These are phyloP conservation scores for Limenitis camilla DNA, from an alignment of 2,888 invertebrate species.

Conservation along the genomic window DNA sequence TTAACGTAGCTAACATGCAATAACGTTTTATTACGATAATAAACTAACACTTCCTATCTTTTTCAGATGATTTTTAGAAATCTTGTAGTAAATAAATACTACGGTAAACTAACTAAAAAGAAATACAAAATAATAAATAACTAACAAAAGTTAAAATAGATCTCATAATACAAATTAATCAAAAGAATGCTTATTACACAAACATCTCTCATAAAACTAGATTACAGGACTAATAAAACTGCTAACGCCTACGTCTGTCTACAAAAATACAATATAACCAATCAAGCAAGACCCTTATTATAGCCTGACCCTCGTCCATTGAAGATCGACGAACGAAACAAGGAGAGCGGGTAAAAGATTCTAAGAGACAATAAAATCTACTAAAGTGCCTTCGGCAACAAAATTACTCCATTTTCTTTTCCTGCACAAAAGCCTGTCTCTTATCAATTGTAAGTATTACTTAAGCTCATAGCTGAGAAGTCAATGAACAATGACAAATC, in stretches of 20 bases:
- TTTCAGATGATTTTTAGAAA: too few species aligned
- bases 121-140: too few species aligned
- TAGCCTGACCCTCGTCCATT: slow-evolving; percentile 38
- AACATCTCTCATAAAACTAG: slow-evolving; percentile 58
- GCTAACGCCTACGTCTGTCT: slow-evolving; percentile 38
- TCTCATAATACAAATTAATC: neutral
- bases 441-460: slow-evolving; percentile 43
- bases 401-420: slow-evolving; percentile 32
- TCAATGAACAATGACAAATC: slow-evolving; percentile 11
- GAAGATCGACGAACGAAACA: slow-evolving; percentile 20
- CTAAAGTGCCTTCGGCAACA: slow-evolving; percentile 22
- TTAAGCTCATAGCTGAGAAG: slow-evolving; percentile 9
- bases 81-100: too few species aligned
- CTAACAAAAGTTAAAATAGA: neutral
- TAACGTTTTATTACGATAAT: too few species aligned
- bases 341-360: slow-evolving; percentile 22
- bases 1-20: too few species aligned
- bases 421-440: slow-evolving; percentile 26
- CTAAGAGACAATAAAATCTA: slow-evolving; percentile 25
- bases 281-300: slow-evolving; percentile 40
- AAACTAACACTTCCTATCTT: too few species aligned
- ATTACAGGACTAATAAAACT: slow-evolving; percentile 55
- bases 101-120: too few species aligned
- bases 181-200: slow-evolving; percentile 40
- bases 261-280: slow-evolving; percentile 44